Base-by-base conservation (phyloP, 2,113 vertebrate genomes). In the Rhombomys opimus region DNA sequence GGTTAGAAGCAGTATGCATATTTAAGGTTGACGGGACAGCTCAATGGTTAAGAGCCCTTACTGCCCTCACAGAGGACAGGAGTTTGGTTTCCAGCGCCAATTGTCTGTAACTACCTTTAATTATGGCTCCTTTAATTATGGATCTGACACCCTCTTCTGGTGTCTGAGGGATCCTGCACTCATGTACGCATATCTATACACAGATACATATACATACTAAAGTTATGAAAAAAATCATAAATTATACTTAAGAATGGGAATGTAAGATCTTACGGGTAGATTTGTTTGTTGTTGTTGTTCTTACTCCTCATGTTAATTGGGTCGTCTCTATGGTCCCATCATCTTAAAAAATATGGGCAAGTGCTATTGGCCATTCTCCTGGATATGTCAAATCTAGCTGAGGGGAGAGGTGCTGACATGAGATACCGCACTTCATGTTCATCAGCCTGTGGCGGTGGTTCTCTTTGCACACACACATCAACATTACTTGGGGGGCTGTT, bases 301-400 rank as follows among this genome's bases (percentile, higher is more conserved):
- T 94, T 96, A 75, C n/a, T 84, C 25, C 76, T 77, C 77, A 65
- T 50, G 14, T 93, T 93, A 73, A 92, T 90, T 93, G 2, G 68
- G 9, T 61, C 67, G 57, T 20, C n/a, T 78, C 1, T 84, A 32
- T 85, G 30, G 54, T 89, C 86, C n/a, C 30, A 76, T 82, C 27
- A 46, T 94, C 73, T 41, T 25, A 50, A 86, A 87, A 88, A 81
- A 57, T 6, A 59, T 5, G 35, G 7, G 88, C 18, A 61, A 67
- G 75, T 80, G 5, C 20, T 67, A 87, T 91, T 76, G 88, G 32
- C 59, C 17, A 5, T 70, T 30, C 17, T 89, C 2, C 11, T 91
- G 25, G 25, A 17, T 70, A n/a, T 41, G 15, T 59, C 6, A 4
- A 35, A 30, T 93, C 68, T 95, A 61, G 10, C 82, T 35, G 67